A percentile compares a stretch with the other conserved stretches of the same genome.
phyloP scores from a whole-genome alignment of 2,113 vertebrate genomes.

The Brachyhypopomus gauderio region DNA sequence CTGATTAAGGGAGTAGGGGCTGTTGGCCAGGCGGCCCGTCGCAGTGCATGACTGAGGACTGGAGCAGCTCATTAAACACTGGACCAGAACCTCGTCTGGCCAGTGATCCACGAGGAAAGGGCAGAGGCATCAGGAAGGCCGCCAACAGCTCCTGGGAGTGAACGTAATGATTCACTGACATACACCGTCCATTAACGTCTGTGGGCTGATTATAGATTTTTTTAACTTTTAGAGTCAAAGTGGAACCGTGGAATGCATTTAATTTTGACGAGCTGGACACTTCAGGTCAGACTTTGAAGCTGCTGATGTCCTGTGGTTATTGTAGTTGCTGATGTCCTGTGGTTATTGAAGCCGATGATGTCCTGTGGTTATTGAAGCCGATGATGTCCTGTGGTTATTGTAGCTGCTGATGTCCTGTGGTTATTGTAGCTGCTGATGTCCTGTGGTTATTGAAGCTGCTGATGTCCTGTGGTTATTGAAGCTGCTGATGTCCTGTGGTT shows the following conservation, averaged over 20 bases:
- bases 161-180: not conserved
- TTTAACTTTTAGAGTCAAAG: not conserved
- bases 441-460: no score
- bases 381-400: no score
- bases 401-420: no score
- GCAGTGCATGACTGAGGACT: not conserved
- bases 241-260: not conserved
- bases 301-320: slow-evolving; percentile 9
- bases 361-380: no score
- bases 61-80: slow-evolving; percentile 20
- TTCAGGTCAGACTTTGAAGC: slow-evolving; percentile 19
- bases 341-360: no score
- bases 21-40: no score
- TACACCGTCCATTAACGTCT: not conserved
- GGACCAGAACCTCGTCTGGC: slow-evolving; percentile 4
- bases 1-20: not conserved
- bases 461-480: no score
- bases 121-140: slow-evolving; percentile 12
- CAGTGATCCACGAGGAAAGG: not conserved
- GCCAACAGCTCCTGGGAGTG: slow-evolving; percentile 5
- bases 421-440: no score
- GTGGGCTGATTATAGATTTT: not conserved
- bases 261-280: not conserved
- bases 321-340: not conserved
- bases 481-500: no score